Evolutionary conservation across 2,888 invertebrate genomes (phyloP), one percentile per base, ranked within the genome.

Genomic region (Parasteatoda lunata): DNA sequence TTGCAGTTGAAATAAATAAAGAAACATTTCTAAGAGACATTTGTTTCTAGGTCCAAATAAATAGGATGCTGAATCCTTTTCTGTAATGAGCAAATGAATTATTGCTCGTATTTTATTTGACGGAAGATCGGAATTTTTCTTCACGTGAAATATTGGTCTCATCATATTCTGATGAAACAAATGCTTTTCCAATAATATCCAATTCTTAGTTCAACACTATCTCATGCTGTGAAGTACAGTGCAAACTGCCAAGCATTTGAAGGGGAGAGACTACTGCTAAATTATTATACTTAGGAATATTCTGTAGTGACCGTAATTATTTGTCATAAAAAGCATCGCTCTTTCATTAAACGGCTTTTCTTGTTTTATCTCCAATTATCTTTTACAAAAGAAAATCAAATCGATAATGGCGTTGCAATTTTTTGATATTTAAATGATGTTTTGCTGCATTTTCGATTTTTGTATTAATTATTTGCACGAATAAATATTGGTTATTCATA

Each of bases 111-210:
- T 80, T 86, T 81, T 80, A 81, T 77, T 86, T 86, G 85, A 86
- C 80, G 48, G 30, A 59, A 13, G 79, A 79, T 84, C 73, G 78
- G 78, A 78, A 78, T 75, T 79, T 85, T 80, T 80, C 79, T 71
- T 70, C 72, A 30, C 65, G 71, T 80, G 80, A 80, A 77, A 77
- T 86, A 76, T 80, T 85, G 77, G 79, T 64, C 85, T 85, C 85
- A 85, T 86, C 85, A 65, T 71, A 70, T 86, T 72, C 54, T 66
- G 80, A 52, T 66, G 75, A 80, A 86, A 86, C 77, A 86, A 86
- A 86, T 86, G 85, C 85, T 86, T 86, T 86, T 86, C 80, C 85
- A 80, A 86, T 86, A 86, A 80, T 86, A 86, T 86, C 80, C 85
- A 80, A 80, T 80, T 80, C 80, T 85, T 68, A 49, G 69, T 59